Percentiles rank a stretch among this genome's conserved stretches.
Evolutionary conservation across 2,113 vertebrate genomes (phyloP).

Genomic region (Pollimyrus isidori): DNA sequence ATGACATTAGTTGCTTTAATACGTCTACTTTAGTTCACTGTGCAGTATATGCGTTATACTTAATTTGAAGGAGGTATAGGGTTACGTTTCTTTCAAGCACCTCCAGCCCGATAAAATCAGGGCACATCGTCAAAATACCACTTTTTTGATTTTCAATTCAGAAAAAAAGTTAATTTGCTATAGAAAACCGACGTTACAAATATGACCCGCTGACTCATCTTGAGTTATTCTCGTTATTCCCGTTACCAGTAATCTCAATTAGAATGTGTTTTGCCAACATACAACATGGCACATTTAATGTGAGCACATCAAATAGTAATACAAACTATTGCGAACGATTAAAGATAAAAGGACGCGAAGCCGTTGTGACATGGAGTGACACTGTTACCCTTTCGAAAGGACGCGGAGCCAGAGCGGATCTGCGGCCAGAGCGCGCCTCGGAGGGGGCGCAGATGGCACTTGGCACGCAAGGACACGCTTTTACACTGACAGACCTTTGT

Average conservation of each 20-base stretch:
- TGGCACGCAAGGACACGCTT: not conserved
- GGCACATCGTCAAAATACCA: not conserved
- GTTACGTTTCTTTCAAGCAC: not conserved
- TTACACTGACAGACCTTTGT: not conserved
- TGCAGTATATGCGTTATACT: not conserved
- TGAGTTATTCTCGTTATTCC: not conserved
- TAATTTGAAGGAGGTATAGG: not conserved
- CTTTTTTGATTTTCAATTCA: not conserved
- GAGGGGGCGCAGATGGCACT: not conserved
- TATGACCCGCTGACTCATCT: not conserved
- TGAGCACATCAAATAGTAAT: not conserved
- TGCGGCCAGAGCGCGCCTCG: not conserved
- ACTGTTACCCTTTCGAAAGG: not conserved
- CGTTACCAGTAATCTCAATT: not conserved
- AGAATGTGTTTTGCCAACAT: not conserved
- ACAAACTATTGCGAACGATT: not conserved
- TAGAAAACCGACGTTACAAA: not conserved
- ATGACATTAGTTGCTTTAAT: not conserved
- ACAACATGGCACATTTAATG: not conserved
- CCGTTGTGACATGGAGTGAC: not conserved
- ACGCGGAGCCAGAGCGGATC: not conserved
- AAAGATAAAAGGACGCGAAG: not conserved
- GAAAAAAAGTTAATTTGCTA: not conserved
- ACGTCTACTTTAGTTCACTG: not conserved
- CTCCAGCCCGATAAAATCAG: not conserved